Conservation (phyloP, 2,888 invertebrate genomes). For the Drosophila silvestris region DNA sequence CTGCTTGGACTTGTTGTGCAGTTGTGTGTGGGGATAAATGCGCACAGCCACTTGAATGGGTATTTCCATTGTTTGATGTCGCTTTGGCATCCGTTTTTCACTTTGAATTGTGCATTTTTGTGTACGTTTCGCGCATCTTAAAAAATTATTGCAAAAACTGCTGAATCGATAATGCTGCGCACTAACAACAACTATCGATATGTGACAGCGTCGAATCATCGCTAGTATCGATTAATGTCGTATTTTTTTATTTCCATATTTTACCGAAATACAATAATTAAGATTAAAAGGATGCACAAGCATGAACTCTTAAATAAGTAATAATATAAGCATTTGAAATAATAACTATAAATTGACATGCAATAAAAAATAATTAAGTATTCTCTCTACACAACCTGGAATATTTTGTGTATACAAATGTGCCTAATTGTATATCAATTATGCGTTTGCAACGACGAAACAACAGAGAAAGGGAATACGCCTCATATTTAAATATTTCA, state of each 20-base stretch:
- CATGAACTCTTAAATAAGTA: background rate
- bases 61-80: constrained; percentile 87
- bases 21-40: constrained; percentile 86
- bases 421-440: background rate
- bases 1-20: constrained; percentile 22
- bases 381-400: background rate
- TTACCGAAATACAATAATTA: background rate
- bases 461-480: background rate
- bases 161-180: constrained; percentile 80
- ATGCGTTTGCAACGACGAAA: background rate
- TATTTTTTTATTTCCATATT: background rate
- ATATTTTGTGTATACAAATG: background rate
- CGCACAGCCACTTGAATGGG: constrained; percentile 91
- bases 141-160: constrained; percentile 55
- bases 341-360: background rate
- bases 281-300: background rate
- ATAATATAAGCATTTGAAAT: background rate
- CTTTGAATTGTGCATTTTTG: constrained; percentile 44
- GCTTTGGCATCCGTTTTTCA: constrained; percentile 50
- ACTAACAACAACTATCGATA: constrained; percentile 48
- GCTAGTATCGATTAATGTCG: background rate
- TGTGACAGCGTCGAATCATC: background rate
- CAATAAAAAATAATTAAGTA: background rate
- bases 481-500: background rate
- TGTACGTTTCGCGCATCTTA: constrained; percentile 50